phyloP scores from a whole-genome alignment of 2,888 invertebrate species.

The Scotopteryx bipunctaria region DNA sequence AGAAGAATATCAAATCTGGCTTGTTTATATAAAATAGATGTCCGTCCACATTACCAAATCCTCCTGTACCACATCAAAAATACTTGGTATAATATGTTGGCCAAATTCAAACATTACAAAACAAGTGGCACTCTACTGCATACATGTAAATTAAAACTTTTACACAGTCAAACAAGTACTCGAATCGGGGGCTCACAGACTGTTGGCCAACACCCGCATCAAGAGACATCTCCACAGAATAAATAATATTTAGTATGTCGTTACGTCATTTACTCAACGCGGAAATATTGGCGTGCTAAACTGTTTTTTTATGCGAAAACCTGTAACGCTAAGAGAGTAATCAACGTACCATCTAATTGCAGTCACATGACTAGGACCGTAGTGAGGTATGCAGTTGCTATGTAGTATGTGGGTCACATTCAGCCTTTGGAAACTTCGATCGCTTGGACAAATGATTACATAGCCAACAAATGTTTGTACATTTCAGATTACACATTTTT shows the following conservation, averaged over 20 bases:
- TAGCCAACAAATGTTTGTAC: no score
- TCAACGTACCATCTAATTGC: conserved; percentile 26
- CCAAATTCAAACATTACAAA: conserved; percentile 16
- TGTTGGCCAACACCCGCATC: conserved; percentile 50
- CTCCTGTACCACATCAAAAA: conserved; percentile 3
- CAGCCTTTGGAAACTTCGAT: background rate
- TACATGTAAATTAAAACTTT: conserved; percentile 38
- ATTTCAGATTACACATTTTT: no score
- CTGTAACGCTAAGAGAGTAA: conserved; percentile 34
- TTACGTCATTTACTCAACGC: conserved; percentile 36
- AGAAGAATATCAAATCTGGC: no score
- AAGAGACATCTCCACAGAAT: conserved; percentile 41
- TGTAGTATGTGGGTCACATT: conserved; percentile 12
- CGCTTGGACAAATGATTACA: no score
- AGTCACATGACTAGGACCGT: conserved; percentile 10
- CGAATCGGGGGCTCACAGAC: conserved; percentile 39
- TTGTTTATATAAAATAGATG: no score
- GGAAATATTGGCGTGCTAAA: conserved; percentile 52
- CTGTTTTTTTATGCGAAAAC: conserved; percentile 40
- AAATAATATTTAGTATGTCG: background rate
- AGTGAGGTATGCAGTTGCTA: conserved; percentile 13
- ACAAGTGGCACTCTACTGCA: conserved; percentile 23
- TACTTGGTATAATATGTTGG: no score
- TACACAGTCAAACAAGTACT: conserved; percentile 31
- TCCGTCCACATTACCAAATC: conserved; percentile 4